These are phyloP conservation scores for Oscheius sp. DNA, from an alignment of 1,140 invertebrate species.

Conservation along the genomic window DNA sequence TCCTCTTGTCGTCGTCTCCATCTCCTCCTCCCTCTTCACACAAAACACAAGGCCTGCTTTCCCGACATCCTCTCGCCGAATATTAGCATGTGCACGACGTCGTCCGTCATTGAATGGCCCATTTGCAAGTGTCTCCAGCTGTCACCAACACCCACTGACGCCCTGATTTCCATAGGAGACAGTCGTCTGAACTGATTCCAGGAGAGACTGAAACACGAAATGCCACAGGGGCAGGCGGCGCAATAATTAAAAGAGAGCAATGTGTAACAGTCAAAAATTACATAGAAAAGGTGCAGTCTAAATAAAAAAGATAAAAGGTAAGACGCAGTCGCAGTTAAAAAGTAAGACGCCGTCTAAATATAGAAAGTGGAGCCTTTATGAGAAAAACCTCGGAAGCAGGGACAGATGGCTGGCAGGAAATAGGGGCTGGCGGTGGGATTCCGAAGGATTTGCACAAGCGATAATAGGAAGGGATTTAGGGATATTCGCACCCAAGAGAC, in stretches of 20 bases:
- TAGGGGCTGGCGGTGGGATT: too few species aligned
- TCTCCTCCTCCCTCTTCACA: neutral
- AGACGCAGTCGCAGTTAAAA: neutral
- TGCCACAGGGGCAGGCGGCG: neutral
- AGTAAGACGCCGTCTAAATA: too few species aligned
- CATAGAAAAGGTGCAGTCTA: neutral
- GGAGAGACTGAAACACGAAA: neutral
- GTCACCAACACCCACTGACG: conserved; percentile 12
- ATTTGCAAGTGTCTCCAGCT: conserved; percentile 6
- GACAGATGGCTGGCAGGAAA: too few species aligned
- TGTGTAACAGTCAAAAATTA: neutral
- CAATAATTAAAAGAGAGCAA: neutral
- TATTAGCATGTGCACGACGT: neutral
- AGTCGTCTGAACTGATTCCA: neutral
- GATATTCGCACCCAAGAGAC: too few species aligned
- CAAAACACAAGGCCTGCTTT: too few species aligned
- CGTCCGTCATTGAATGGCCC: neutral
- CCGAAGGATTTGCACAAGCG: too few species aligned
- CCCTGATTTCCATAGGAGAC: neutral
- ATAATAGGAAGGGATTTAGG: too few species aligned
- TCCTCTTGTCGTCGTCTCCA: neutral
- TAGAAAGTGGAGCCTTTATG: too few species aligned
- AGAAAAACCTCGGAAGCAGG: too few species aligned
- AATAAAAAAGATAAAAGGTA: neutral
- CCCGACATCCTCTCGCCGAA: too few species aligned